Conservation (phyloP, 2,113 vertebrate species). For the Petroica traversi region DNA sequence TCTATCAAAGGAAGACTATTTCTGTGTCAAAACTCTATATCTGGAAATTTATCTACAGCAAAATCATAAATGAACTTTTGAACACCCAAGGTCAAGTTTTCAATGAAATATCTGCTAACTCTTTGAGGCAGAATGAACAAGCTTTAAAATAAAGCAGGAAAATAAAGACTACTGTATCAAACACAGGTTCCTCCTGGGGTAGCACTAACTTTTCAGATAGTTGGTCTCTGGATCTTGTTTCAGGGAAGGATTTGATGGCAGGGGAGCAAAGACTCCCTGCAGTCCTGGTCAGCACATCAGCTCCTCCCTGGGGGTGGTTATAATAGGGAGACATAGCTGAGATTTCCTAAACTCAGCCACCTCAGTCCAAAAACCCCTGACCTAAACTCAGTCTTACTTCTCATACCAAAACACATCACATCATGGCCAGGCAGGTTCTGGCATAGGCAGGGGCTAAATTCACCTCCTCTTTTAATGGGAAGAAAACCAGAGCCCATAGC, state of each 20-base stretch:
- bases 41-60: slow-evolving; percentile 50
- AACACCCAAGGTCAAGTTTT: slow-evolving; percentile 1
- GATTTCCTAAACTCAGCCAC: background rate
- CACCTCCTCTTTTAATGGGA: background rate
- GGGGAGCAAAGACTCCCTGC: background rate
- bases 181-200: background rate
- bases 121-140: background rate
- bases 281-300: background rate
- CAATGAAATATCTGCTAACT: background rate
- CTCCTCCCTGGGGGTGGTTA: background rate
- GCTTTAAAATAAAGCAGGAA: slow-evolving; percentile 2
- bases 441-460: background rate
- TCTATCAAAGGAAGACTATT: slow-evolving; percentile 60
- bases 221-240: background rate
- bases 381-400: background rate
- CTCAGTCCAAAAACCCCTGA: background rate
- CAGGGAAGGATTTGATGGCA: background rate
- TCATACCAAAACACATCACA: background rate
- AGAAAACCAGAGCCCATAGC: background rate
- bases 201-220: background rate
- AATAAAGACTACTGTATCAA: slow-evolving; percentile 2
- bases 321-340: background rate
- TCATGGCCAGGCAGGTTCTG: background rate
- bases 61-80: slow-evolving; percentile 55
- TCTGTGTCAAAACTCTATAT: slow-evolving; percentile 38